Evolutionary conservation across 2,113 vertebrate genomes (phyloP), one percentile per base, ranked within the genome.

Genomic region (Paedocypris sp.): DNA sequence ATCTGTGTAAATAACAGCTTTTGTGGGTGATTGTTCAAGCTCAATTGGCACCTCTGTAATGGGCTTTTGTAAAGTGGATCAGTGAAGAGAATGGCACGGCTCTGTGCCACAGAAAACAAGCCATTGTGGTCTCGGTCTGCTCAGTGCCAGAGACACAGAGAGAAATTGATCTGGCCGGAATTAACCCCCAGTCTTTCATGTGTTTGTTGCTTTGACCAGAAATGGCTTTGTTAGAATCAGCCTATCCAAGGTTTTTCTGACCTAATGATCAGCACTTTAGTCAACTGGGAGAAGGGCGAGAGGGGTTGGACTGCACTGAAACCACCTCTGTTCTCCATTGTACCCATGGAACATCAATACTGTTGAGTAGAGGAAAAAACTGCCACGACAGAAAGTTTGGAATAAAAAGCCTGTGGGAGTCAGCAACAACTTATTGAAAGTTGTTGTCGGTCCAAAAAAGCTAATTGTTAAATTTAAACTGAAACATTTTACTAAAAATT

Each of bases 241-340:
- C 82, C 67, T 66, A 81, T 54, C 38, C 54, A 65, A 50, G 71
- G 73, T 58, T 72, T 80, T 82, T 85, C 59, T 61, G 73, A 64
- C 61, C 57, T 63, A 66, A 67, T 53, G 53, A 73, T 87, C 84
- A 87, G 84, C 85, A 82, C 64, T 85, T 79, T 83, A 67, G 59
- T 56, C 65, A 31, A 43, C 66, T 67, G 68, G 4, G 39, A 45
- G 20, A 76, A 33, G 31, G 52, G 63, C 74, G 67, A 42, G 38
- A 69, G 66, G 69, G 72, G 29, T 26, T 42, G 38, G 35, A 59
- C 59, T 46, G 46, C 63, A 62, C 11, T 47, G 59, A 38, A 53
- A 50, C 64, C 25, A 48, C 28, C 35, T 20, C 62, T 46, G 46
- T 41, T 58, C 29, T 41, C 54, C 16, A 32, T 64, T 70, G 56